A percentile compares a stretch with the other conserved stretches of the same genome.
Evolutionary conservation across 1,140 invertebrate genomes (phyloP).

Genomic region (Sitobion miscanthi): DNA sequence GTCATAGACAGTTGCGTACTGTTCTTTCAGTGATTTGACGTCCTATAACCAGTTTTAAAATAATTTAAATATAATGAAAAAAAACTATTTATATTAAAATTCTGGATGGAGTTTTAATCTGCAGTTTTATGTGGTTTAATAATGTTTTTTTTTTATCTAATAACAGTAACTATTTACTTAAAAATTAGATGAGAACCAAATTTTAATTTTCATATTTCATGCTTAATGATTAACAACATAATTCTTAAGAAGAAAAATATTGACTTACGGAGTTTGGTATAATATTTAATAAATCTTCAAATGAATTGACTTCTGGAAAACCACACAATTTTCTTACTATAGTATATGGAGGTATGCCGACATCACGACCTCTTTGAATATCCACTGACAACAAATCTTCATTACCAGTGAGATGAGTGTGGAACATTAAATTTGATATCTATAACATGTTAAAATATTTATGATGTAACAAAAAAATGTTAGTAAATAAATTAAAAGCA

Average conservation of each 20-base stretch:
- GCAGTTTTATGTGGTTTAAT: background rate
- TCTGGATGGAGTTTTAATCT: background rate
- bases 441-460: background rate
- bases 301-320: slow-evolving; percentile 71
- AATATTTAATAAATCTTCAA: slow-evolving; percentile 56
- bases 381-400: slow-evolving; percentile 85
- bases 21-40: slow-evolving; percentile 63
- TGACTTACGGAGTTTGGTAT: slow-evolving; percentile 48
- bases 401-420: slow-evolving; percentile 69
- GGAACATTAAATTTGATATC: slow-evolving; percentile 61
- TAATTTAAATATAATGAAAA: no score
- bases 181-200: background rate
- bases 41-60: slow-evolving; percentile 60
- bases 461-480: background rate
- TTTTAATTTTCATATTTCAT: background rate
- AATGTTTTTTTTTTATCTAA: background rate
- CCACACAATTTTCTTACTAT: slow-evolving; percentile 79
- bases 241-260: background rate
- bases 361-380: slow-evolving; percentile 87
- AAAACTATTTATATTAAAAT: no score
- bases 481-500: no score
- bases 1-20: slow-evolving; percentile 74
- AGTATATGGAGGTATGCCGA: slow-evolving; percentile 84
- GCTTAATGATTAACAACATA: background rate
- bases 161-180: background rate